Base-by-base conservation (phyloP, 2,113 vertebrate genomes). In the Fulmarus glacialis region DNA sequence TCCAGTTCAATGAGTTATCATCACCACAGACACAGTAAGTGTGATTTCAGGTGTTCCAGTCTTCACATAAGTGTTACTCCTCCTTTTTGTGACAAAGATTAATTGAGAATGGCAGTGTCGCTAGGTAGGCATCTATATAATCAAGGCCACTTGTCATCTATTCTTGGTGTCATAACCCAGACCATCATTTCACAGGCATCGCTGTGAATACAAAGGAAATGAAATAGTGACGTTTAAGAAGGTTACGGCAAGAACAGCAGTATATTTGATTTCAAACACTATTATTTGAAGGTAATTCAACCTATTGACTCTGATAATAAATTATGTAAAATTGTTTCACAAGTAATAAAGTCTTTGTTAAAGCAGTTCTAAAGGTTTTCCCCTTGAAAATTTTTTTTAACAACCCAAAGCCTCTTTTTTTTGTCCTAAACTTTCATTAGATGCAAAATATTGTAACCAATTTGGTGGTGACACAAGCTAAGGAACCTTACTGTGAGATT, bases 401-500 rank as follows among this genome's bases (percentile, higher is more conserved):
- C 45, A 90, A 73, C 32, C 52, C 36, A 77, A 75, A 86, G 10
- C 17, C 10, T 58, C 20, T 47, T 30, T 62, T 62, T 50, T 52
- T 47, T 67, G 38, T 38, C 59, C 50, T 91, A 83, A 89, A 91
- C 83, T 94, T 97, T 85, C 70, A 50, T 42, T 93, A 91, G 48
- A 90, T 79, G 47, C 38, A 90, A 83, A 94, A 72, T 72, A 80
- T 52, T 82, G 56, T 67, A 75, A 86, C 40, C 42, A 92, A 42
- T 53, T 94, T 66, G 30, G 36, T 74, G 64, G 59, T 64, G 47
- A 90, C 78, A 66, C n/a, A 55, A 94, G 24, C 82, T 81, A 89
- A 96, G 92, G 77, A 92, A 74, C 70, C 86, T 91, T 82, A 34
- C 94, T 87, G 97, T 70, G 81, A 71, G 34, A 95, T 93, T 92